Base-by-base conservation (phyloP, 2,888 invertebrate genomes). In the Camptogramma bilineatum region DNA sequence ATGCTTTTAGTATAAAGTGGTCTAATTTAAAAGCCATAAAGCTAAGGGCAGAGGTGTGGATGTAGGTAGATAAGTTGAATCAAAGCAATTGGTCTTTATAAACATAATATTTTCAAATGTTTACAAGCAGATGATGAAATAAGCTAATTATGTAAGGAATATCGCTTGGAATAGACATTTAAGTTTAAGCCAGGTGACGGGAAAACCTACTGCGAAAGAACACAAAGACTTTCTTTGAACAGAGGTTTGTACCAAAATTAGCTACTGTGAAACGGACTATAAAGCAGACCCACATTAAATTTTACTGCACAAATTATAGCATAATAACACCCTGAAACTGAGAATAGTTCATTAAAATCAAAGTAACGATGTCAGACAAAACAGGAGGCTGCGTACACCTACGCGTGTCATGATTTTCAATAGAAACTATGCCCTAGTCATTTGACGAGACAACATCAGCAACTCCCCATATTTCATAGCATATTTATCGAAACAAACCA, bases 241-340 rank as follows among this genome's bases (percentile, higher is more conserved):
- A 44, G 54, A 39, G 28, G 28, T 55, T 62, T 80, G 79, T 79
- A 78, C 78, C 70, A 76, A 79, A 75, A 75, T 77, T 80, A 73
- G 76, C 73, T 75, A 75, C 72, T 69, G 84, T 82, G 80, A 80
- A 83, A 78, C 84, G 81, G 80, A 84, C 82, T 84, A 81, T 82
- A 84, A 79, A 74, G 77, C 73, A 79, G 81, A 76, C 84, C 84
- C 76, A 85, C 82, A 61, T 62, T 47, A 55, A 47, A 9, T 72
- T 85, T 84, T 81, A 84, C 76, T 78, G 77, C 75, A 72, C 68
- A 79, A 77, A 76, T 82, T 80, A 82, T 81, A 77, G 81, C 75
- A 80, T 80, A 81, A 82, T 80, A 77, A 63, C 52, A 56, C 17
- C 44, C 63, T 64, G 73, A 76, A 74, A 64, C 52, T 78, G 78